Evolutionary conservation across 2,113 vertebrate species (phyloP), one percentile per base, ranked within the genome.

Genomic region (Nothoprocta perdicaria): DNA sequence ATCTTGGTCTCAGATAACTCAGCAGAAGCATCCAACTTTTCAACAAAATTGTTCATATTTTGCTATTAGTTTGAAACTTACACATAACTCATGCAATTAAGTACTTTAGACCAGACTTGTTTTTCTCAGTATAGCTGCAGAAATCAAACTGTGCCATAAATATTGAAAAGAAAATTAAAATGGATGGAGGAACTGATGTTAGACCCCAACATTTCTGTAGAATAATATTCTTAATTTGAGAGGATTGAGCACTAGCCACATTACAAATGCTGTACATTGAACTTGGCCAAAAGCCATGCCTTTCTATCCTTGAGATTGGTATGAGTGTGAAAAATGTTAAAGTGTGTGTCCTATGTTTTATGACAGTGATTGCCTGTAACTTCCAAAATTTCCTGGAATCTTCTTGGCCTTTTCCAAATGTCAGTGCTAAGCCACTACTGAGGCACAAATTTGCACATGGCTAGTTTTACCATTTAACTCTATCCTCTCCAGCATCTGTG

Each of bases 401-500:
- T 82, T 94, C 62, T 60, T 92, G 73, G 57, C 9, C 7, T 75
- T 95, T 91, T 29, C 95, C 84, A 89, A 63, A 80, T 43, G 60
- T 94, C 95, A 96, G 6, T 77, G 78, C 3, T 63, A 94, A 88
- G 15, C 65, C 52, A 62, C 65, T 85, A 83, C 84, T 92, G 78
- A 75, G 88, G 71, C 82, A 91, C 11, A 86, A 92, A 94, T 84
- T 86, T 74, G 66, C 68, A 15, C 82, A 72, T 80, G 88, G 61
- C 50, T 58, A 46, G 55, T 60, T 73, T 60, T 95, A 80, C 48
- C 67, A 55, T 66, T 92, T 82, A 62, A 50, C 75, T 84, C 2
- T 62, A 46, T 46, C 22, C 26, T 95, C 96, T 96, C 88, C 91
- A 89, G 66, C 86, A 53, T 58, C 86, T n/a, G 84, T 79, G 81